Evolutionary conservation across 2,888 invertebrate species (phyloP).

Genomic region (Xanthorhoe spadicearia): DNA sequence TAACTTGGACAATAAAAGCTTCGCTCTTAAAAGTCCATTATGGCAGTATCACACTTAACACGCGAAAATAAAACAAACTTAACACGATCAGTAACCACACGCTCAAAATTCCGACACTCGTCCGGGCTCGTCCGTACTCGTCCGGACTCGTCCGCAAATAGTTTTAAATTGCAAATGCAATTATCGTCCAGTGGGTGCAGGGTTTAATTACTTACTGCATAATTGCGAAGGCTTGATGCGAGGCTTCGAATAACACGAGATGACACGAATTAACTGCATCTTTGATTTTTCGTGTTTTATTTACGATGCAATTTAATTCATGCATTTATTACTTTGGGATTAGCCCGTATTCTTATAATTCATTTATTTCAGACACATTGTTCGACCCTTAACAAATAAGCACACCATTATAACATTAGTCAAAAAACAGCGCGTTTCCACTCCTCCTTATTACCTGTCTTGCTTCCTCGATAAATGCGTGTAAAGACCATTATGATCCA

Average conservation of each 20-base stretch:
- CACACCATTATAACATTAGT: too few relatives aligned
- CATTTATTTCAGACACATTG: too few relatives aligned
- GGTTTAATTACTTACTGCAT: conserved; percentile 58
- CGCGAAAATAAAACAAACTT: conserved; percentile 16
- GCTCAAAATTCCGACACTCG: conserved; percentile 22
- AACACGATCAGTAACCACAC: conserved; percentile 23
- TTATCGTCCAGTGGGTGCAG: conserved; percentile 53
- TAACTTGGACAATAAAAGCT: neutral
- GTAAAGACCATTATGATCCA: too few relatives aligned
- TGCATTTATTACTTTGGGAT: too few relatives aligned
- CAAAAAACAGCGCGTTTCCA: too few relatives aligned
- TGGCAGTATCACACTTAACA: conserved; percentile 1
- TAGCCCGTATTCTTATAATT: too few relatives aligned
- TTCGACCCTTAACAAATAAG: too few relatives aligned
- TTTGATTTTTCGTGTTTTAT: neutral
- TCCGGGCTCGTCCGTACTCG: conserved; percentile 40
- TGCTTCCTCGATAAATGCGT: too few relatives aligned
- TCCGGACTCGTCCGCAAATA: conserved; percentile 49
- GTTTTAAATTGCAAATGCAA: conserved; percentile 66
- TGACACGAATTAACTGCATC: conserved; percentile 1
- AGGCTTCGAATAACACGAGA: conserved; percentile 7
- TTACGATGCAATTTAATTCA: too few relatives aligned
- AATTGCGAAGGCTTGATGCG: conserved; percentile 48
- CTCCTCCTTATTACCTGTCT: too few relatives aligned
- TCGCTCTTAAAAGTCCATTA: conserved; percentile 3